These are phyloP conservation scores for Champsocephalus esox DNA, from an alignment of 2,797 vertebrate genomes.

Conservation along the genomic window DNA sequence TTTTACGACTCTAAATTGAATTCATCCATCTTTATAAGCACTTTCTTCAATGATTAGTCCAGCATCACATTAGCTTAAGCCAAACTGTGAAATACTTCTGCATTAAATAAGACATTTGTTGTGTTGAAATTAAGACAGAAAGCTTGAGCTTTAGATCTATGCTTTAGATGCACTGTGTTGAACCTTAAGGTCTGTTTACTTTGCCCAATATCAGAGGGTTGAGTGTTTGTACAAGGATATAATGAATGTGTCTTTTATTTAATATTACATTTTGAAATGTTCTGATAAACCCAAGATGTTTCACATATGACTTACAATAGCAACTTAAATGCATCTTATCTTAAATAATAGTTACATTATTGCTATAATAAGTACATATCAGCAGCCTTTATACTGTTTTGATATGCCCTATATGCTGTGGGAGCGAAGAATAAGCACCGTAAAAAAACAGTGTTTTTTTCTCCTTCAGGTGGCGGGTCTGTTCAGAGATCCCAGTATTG, in stretches of 20 bases:
- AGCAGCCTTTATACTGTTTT: not conserved
- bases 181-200: not conserved
- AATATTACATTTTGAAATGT: not conserved
- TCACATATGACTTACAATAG: not conserved
- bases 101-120: too few relatives aligned
- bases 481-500: slow-evolving; percentile 94
- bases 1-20: not conserved
- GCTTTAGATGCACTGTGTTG: not conserved
- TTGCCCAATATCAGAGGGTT: not conserved
- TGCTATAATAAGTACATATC: not conserved
- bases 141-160: too few relatives aligned
- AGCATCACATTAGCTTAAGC: not conserved
- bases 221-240: not conserved
- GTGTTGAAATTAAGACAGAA: too few relatives aligned
- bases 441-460: rapidly evolving
- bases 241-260: not conserved
- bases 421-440: not conserved
- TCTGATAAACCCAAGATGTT: not conserved
- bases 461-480: slow-evolving; percentile 93
- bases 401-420: not conserved
- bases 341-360: too few relatives aligned
- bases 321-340: too few relatives aligned
- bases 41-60: not conserved
- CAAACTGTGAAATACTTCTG: not conserved
- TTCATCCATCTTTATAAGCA: not conserved